Evolutionary conservation across 1,140 invertebrate species (phyloP), one percentile per base, ranked within the genome.

Genomic region (Drosophila parvula): DNA sequence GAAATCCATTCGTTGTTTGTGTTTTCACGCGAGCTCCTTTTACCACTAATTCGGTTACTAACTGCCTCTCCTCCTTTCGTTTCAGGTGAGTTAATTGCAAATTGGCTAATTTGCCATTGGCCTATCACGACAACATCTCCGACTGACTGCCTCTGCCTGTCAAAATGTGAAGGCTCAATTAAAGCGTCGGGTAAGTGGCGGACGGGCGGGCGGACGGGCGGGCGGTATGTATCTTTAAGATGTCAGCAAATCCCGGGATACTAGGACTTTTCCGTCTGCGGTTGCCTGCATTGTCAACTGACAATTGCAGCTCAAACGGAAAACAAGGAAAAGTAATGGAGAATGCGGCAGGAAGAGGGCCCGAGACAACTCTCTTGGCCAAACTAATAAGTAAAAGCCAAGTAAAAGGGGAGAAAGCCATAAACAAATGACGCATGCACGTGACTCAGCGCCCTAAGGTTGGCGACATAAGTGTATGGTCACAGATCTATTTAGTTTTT

Each of bases 381-480:
- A 65, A 70, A 41, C 53, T 48, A 57, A 73, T 64, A 83, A 73
- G 59, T 64, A 83, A 71, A 71, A 71, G 80, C 73, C 53, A 68
- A 57, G 67, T 28, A 57, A 77, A 58, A 70, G 76, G 81, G 81
- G 67, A 30, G 77, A 58, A 63, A 81, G 74, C 57, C 73, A 69
- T 84, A 74, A 78, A 67, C 81, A 85, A 84, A 85, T 85, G 81
- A 58, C 56, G 74, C 81, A 74, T 48, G 78, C 81, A 84, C 63
- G 67, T 69, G 73, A 77, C 63, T 79, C 27, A 18, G 10, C 22
- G 22, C 22, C 3, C 7, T 16, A 40, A 44, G 22, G 36, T 40
- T n/a, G n/a, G 28, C 18, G 14, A 38, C 47, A 16, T 10, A 38
- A 55, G 4, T 41, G 34, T 38, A 50, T 5, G 1, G 5, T 22